phyloP scores from a whole-genome alignment of 2,113 vertebrate genomes.

The Tragelaphus scriptus region DNA sequence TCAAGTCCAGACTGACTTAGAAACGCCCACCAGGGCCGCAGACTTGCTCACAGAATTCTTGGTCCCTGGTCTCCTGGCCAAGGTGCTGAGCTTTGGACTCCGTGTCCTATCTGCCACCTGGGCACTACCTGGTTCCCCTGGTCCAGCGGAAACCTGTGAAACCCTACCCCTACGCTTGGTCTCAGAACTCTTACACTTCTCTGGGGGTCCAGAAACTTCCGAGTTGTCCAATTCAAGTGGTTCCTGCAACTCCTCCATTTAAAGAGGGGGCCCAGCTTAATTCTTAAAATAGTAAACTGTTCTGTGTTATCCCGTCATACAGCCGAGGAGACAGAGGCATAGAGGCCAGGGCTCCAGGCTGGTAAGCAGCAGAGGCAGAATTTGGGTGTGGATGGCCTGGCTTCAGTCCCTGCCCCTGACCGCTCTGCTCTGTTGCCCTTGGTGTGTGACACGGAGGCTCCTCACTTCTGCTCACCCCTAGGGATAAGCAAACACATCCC shows the following conservation, averaged over 20 bases:
- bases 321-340: not conserved
- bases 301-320: not conserved
- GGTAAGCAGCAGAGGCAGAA: not conserved
- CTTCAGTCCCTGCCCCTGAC: not conserved
- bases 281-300: not conserved
- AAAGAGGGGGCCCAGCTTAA: not conserved
- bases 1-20: not conserved
- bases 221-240: not conserved
- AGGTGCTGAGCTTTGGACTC: not conserved
- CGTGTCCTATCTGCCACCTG: not conserved
- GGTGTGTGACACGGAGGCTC: not conserved
- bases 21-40: not conserved
- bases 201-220: not conserved
- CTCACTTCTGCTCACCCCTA: not conserved
- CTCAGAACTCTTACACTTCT: not conserved
- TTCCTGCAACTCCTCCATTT: not conserved
- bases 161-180: not conserved
- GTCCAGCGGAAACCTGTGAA: not conserved
- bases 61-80: not conserved
- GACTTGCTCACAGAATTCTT: not conserved
- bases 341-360: not conserved
- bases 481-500: not conserved
- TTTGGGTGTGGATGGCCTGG: not conserved
- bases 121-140: not conserved
- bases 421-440: not conserved